Evolutionary conservation across 1,140 invertebrate genomes (phyloP).

Genomic region (Tenebrio molitor): DNA sequence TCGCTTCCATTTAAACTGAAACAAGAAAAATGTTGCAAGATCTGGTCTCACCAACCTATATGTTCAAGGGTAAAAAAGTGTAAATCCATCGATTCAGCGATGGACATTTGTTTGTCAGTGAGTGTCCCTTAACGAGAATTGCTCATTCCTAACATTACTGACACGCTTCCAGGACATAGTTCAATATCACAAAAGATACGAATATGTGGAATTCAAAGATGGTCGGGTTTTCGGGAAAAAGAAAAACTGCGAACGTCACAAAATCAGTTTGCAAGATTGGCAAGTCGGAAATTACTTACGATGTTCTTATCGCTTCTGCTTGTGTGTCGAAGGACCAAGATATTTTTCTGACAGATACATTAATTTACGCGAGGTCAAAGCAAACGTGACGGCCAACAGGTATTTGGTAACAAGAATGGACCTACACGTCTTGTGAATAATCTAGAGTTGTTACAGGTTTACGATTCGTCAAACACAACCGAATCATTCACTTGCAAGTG

Average conservation of each 20-base stretch:
- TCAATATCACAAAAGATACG: too few species aligned
- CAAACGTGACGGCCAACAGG: slow-evolving; percentile 80
- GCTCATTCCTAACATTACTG: too few species aligned
- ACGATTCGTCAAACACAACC: slow-evolving; percentile 77
- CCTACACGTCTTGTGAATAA: too few species aligned
- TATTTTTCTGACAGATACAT: slow-evolving; percentile 81
- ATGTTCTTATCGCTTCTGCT: slow-evolving; percentile 89
- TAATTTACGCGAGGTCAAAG: slow-evolving; percentile 75
- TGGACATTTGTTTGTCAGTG: too few species aligned
- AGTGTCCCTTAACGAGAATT: too few species aligned
- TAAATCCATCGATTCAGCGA: slow-evolving; percentile 81
- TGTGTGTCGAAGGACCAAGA: slow-evolving; percentile 79
- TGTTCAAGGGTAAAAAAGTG: slow-evolving; percentile 83
- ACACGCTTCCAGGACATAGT: too few species aligned
- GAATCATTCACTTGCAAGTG: slow-evolving; percentile 83
- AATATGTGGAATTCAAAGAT: slow-evolving; percentile 81
- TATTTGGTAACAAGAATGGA: too few species aligned
- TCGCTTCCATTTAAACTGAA: too few species aligned
- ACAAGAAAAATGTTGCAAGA: too few species aligned
- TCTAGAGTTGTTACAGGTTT: slow-evolving; percentile 86
- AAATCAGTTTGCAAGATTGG: too few species aligned
- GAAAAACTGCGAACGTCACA: slow-evolving; percentile 73
- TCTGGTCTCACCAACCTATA: slow-evolving; percentile 72
- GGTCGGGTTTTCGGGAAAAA: too few species aligned
- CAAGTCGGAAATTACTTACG: too few species aligned